Conservation (phyloP, 2,113 vertebrate genomes). For the Chinchilla lanigera region DNA sequence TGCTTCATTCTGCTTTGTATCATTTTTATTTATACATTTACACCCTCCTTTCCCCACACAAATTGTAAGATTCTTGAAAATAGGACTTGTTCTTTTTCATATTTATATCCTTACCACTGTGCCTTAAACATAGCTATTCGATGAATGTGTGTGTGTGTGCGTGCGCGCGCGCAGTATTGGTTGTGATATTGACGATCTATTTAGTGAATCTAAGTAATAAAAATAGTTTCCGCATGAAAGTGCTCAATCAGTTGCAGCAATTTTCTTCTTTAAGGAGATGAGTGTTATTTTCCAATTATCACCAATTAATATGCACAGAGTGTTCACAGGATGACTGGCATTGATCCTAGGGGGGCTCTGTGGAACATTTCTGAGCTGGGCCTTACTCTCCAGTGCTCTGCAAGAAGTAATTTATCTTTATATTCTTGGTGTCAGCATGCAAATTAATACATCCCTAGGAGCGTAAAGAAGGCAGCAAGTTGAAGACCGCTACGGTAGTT, state of each 20-base stretch:
- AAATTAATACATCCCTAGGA: conserved; percentile 53
- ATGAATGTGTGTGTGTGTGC: not conserved
- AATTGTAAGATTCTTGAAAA: conserved; percentile 35
- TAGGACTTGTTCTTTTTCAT: conserved; percentile 7
- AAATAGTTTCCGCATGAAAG: conserved; percentile 47
- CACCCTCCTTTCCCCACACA: conserved; percentile 12
- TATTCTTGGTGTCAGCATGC: conserved; percentile 63
- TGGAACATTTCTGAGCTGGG: conserved; percentile 37
- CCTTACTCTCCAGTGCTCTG: conserved; percentile 50
- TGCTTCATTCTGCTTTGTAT: conserved; percentile 53
- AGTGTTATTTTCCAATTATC: conserved; percentile 77
- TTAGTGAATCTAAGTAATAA: conserved; percentile 10
- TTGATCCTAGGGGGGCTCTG: not conserved
- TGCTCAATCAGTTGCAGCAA: not conserved
- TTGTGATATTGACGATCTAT: conserved; percentile 16
- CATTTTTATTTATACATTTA: conserved; percentile 54
- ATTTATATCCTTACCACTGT: not conserved
- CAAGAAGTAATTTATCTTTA: conserved; percentile 73
- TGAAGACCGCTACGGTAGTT: not conserved
- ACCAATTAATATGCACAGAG: conserved; percentile 71
- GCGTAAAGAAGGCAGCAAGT: conserved; percentile 29
- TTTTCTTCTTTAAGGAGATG: conserved; percentile 58
- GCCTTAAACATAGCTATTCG: not conserved
- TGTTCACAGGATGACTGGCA: conserved; percentile 40
- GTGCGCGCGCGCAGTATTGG: not conserved